Percentiles rank a stretch among this genome's conserved stretches.
Conservation (phyloP, 1,140 invertebrate genomes). For the Micrasema minimum region DNA sequence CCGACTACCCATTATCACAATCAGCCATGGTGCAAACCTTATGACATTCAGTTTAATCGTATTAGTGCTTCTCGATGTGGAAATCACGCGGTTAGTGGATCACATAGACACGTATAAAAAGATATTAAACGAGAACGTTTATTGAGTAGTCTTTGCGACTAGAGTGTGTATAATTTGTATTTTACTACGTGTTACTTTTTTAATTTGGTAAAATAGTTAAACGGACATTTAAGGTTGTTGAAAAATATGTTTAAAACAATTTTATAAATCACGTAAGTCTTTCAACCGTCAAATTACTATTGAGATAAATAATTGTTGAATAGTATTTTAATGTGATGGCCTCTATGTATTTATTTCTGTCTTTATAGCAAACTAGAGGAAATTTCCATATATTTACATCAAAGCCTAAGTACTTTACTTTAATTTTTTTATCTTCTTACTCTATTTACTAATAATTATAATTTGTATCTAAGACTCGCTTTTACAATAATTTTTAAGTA, state of each 20-base stretch:
- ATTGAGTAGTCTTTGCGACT: neutral
- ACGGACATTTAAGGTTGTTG: constrained; percentile 38
- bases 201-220: constrained; percentile 11
- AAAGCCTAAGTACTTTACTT: too few relatives aligned
- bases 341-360: too few relatives aligned
- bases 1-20: neutral
- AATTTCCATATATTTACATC: too few relatives aligned
- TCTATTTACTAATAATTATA: too few relatives aligned
- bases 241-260: constrained; percentile 36
- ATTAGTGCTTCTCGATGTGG: constrained; percentile 14
- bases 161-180: constrained; percentile 9
- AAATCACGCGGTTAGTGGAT: constrained; percentile 22
- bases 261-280: constrained; percentile 52
- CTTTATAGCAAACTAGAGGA: too few relatives aligned
- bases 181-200: too few relatives aligned
- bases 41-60: constrained; percentile 1
- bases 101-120: constrained; percentile 1
- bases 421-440: too few relatives aligned
- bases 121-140: neutral
- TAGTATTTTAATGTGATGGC: constrained; percentile 41
- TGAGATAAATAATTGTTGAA: constrained; percentile 49
- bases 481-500: too few relatives aligned
- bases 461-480: too few relatives aligned
- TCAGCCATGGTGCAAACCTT: constrained; percentile 16
- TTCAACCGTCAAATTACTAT: constrained; percentile 53